Evolutionary conservation across 2,888 invertebrate species (phyloP).

Genomic region (Thereva unica): DNA sequence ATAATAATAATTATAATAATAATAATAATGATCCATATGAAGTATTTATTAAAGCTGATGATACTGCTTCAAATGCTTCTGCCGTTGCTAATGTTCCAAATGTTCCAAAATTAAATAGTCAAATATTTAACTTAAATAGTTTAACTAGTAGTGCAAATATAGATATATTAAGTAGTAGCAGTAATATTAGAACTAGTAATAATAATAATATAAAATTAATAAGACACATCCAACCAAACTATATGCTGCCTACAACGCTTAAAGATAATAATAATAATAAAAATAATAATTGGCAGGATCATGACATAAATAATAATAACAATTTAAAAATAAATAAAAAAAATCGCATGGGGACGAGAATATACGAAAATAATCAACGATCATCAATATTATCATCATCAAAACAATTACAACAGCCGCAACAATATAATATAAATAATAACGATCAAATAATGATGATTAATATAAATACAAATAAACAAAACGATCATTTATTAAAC

Average conservation of each 20-base stretch:
- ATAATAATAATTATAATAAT: slow-evolving; percentile 6
- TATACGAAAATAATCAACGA: slow-evolving; percentile 36
- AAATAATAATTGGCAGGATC: slow-evolving; percentile 21
- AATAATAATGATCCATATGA: slow-evolving; percentile 31
- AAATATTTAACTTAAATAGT: slow-evolving; percentile 51
- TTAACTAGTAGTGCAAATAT: slow-evolving; percentile 44
- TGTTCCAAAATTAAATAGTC: slow-evolving; percentile 58
- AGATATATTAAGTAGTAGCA: slow-evolving; percentile 33
- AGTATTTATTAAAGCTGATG: slow-evolving; percentile 33
- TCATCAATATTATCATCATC: slow-evolving; percentile 40
- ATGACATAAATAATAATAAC: slow-evolving; percentile 28
- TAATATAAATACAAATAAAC: neutral
- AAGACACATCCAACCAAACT: slow-evolving; percentile 46
- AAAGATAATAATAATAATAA: neutral
- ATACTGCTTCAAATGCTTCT: slow-evolving; percentile 36
- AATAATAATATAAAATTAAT: slow-evolving; percentile 48
- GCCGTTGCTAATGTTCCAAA: slow-evolving; percentile 47
- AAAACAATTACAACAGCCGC: slow-evolving; percentile 43
- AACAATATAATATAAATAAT: slow-evolving; percentile 38
- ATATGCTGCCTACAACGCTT: neutral
- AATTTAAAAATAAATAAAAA: slow-evolving; percentile 26
- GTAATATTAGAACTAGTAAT: slow-evolving; percentile 43
- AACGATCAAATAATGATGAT: slow-evolving; percentile 20
- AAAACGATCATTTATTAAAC: neutral
- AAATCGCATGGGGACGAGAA: slow-evolving; percentile 16